These are phyloP conservation scores for Myrmophylax atrothorax DNA, from an alignment of 2,113 vertebrate species.

Conservation along the genomic window DNA sequence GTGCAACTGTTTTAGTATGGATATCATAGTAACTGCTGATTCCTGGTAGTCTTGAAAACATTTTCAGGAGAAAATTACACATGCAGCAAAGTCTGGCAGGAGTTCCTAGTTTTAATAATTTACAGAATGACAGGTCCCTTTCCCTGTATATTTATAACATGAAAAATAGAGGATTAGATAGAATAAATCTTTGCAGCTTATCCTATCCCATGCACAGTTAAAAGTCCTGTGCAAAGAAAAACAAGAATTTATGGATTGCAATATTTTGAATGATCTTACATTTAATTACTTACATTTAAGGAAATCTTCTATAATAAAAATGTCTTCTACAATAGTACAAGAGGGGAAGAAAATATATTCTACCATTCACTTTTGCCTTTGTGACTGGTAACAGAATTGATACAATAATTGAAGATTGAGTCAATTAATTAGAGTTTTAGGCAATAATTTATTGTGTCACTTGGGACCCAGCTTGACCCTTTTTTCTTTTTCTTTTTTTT, in stretches of 20 bases:
- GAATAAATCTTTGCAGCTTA: background rate
- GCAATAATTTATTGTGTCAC: background rate
- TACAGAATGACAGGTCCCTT: background rate
- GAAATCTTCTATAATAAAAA: background rate
- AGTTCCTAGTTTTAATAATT: background rate
- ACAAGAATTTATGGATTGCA: background rate
- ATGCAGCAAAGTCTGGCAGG: background rate
- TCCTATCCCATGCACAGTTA: background rate
- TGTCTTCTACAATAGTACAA: fast-evolving
- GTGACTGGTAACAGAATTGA: background rate
- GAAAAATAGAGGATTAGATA: background rate
- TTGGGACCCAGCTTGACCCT: background rate
- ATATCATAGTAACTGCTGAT: background rate
- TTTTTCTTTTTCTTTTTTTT: background rate
- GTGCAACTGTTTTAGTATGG: background rate
- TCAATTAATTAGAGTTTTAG: background rate
- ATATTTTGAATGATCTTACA: background rate
- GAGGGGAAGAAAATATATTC: background rate
- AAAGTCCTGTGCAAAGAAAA: background rate
- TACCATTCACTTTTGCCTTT: background rate
- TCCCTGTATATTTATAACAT: background rate
- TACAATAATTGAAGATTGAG: background rate
- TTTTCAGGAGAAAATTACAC: background rate
- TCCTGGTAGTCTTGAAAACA: background rate
- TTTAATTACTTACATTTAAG: background rate